Conservation (phyloP, 2,888 invertebrate species). For the Apoda limacodes region DNA sequence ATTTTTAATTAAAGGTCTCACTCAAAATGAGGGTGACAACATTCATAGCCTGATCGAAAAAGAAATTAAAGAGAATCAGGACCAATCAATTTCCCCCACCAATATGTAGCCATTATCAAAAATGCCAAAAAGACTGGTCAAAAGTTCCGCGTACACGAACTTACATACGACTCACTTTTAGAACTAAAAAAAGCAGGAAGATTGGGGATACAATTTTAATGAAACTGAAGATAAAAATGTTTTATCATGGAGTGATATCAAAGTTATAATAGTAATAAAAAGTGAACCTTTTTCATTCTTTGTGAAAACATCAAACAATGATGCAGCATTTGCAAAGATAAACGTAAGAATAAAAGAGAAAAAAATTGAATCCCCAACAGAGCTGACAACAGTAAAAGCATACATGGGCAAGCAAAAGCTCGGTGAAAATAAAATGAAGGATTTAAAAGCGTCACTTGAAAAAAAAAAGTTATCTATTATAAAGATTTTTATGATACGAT, state of each 20-base stretch:
- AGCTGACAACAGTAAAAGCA: conserved; percentile 6
- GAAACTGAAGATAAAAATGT: conserved; percentile 14
- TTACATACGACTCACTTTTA: conserved; percentile 7
- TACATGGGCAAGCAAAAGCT: conserved; percentile 10
- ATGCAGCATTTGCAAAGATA: conserved; percentile 16
- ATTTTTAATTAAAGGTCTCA: conserved; percentile 18
- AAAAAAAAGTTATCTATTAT: conserved; percentile 11
- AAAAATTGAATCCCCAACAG: conserved; percentile 8
- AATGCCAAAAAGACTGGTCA: conserved; percentile 11
- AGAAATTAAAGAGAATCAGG: conserved; percentile 16
- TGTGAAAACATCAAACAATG: conserved; percentile 17
- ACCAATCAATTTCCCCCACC: conserved; percentile 16
- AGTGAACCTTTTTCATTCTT: conserved; percentile 7
- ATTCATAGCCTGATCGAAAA: conserved; percentile 19
- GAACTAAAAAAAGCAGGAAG: conserved; percentile 12
- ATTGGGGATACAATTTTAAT: conserved; percentile 20
- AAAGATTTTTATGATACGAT: conserved; percentile 7
- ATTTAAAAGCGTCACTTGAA: conserved; percentile 10
- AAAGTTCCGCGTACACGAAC: conserved; percentile 7
- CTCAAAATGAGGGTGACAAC: conserved; percentile 16
- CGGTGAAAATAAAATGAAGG: conserved; percentile 16
- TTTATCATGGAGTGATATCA: conserved; percentile 20
- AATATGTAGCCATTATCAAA: conserved; percentile 16
- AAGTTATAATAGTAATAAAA: conserved; percentile 14
- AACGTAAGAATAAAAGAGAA: conserved; percentile 16